phyloP scores from a whole-genome alignment of 2,113 vertebrate species.

The Rhineura floridana region DNA sequence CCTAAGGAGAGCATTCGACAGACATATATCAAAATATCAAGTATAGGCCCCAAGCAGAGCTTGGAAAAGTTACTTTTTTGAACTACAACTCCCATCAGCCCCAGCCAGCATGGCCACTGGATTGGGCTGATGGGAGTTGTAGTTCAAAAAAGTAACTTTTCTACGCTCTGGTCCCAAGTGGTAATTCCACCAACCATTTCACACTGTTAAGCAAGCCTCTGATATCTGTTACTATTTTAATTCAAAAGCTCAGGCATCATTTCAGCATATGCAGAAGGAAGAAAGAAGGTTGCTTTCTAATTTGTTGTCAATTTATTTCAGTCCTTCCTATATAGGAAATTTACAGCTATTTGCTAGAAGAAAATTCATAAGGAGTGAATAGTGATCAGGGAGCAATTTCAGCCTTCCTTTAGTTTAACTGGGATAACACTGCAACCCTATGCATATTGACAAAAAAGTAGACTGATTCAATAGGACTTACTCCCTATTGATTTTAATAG shows the following conservation, averaged over 20 bases:
- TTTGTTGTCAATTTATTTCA: not conserved
- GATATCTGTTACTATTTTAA: not conserved
- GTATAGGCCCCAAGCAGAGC: no score
- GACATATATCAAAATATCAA: no score
- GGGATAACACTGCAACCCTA: not conserved
- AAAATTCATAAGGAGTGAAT: not conserved
- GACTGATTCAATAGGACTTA: not conserved
- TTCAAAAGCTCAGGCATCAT: not conserved
- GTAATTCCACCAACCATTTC: not conserved
- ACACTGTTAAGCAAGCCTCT: not conserved
- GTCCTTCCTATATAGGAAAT: not conserved
- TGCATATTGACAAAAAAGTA: not conserved
- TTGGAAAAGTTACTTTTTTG: no score
- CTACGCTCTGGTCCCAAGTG: conserved; percentile 3
- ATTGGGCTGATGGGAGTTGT: no score
- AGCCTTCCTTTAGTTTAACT: not conserved
- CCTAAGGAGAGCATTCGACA: no score
- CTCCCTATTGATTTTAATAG: not conserved
- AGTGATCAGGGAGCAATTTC: not conserved
- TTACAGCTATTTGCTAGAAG: not conserved
- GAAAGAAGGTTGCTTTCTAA: not conserved
- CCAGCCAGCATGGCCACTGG: no score
- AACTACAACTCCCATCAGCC: no score
- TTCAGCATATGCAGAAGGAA: not conserved
- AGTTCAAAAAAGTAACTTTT: no score